Conservation (phyloP, 2,888 invertebrate genomes). For the Atrina japonica region DNA sequence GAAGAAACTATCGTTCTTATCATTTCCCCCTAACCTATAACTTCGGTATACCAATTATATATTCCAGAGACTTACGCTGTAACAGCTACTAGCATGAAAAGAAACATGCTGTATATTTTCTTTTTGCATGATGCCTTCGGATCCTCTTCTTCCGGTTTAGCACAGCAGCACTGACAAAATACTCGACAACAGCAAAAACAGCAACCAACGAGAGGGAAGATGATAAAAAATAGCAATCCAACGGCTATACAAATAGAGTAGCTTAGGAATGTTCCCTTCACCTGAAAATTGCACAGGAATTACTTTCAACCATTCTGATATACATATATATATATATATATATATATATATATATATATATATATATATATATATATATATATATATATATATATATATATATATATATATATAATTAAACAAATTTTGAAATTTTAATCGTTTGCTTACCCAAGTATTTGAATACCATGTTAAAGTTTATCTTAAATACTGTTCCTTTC, state of each 20-base stretch:
- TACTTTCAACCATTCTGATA: background rate
- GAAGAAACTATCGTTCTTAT: no score
- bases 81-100: constrained; percentile 56
- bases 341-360: no score
- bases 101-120: constrained; percentile 50
- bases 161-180: constrained; percentile 73
- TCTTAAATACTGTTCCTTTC: no score
- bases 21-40: no score
- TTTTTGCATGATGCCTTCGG: constrained; percentile 50
- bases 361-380: background rate
- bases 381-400: no score
- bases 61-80: constrained; percentile 53
- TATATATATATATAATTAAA: background rate
- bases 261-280: constrained; percentile 51
- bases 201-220: constrained; percentile 69
- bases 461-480: no score
- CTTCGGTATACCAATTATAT: no score
- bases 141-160: constrained; percentile 49
- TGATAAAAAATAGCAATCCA: constrained; percentile 67
- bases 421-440: background rate
- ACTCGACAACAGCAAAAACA: constrained; percentile 74
- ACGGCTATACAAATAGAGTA: constrained; percentile 61
- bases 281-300: constrained; percentile 50
- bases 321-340: background rate
- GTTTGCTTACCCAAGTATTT: no score